phyloP scores from a whole-genome alignment of 2,888 invertebrate species.

The Rhopalosiphum nymphaeae region DNA sequence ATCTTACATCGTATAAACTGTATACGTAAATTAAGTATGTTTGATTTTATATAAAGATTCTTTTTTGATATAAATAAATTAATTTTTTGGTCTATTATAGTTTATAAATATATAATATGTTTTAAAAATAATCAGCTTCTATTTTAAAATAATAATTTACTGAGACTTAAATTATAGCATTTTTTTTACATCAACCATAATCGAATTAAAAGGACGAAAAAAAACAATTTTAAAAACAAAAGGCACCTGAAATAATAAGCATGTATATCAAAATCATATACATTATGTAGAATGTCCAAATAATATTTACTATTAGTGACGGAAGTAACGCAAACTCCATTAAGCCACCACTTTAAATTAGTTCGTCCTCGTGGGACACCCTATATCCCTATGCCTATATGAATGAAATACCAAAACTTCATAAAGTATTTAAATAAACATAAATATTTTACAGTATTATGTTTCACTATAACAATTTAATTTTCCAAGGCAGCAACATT shows the following conservation, averaged over 20 bases:
- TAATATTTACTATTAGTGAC: constrained; percentile 13
- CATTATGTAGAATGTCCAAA: not conserved
- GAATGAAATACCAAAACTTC: not conserved
- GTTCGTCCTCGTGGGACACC: not conserved
- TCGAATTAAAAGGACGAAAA: not conserved
- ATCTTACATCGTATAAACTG: too few species aligned
- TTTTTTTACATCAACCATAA: not conserved
- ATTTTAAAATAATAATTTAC: not conserved
- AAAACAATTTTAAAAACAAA: not conserved
- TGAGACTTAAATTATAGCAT: not conserved
- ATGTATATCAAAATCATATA: not conserved
- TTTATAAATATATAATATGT: too few species aligned
- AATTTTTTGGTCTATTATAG: too few species aligned
- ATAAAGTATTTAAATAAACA: constrained; percentile 9
- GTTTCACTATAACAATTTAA: constrained; percentile 10
- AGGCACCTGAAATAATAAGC: not conserved
- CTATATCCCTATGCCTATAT: not conserved
- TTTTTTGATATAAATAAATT: too few species aligned
- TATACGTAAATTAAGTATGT: too few species aligned
- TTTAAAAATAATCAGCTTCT: too few species aligned
- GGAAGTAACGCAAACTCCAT: not conserved
- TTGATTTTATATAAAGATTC: too few species aligned
- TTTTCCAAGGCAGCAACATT: not conserved
- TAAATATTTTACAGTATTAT: constrained; percentile 18
- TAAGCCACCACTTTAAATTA: constrained; percentile 13